phyloP scores from a whole-genome alignment of 2,888 invertebrate genomes.

The Apotomis betuletana region DNA sequence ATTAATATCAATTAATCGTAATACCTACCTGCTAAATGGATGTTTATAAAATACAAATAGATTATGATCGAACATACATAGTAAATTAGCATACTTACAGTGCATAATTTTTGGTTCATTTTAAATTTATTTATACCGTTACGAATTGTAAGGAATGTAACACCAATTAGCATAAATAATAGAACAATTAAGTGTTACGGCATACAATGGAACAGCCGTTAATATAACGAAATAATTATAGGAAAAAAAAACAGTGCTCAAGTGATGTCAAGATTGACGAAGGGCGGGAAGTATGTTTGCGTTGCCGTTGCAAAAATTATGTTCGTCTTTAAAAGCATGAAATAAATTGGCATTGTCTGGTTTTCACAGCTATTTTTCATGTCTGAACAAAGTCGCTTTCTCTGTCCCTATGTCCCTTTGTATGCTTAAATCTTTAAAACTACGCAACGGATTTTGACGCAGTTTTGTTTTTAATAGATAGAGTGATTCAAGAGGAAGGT shows the following conservation, averaged over 20 bases:
- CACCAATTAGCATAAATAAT: slow-evolving; percentile 35
- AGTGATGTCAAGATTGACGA: slow-evolving; percentile 6
- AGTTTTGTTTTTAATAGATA: no score
- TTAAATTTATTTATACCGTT: slow-evolving; percentile 20
- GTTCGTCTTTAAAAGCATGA: no score
- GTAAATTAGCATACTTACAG: slow-evolving; percentile 16
- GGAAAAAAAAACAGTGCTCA: slow-evolving; percentile 8
- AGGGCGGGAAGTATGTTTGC: background rate
- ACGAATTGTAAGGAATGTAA: slow-evolving; percentile 34
- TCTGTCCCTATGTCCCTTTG: no score
- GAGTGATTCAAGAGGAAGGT: no score
- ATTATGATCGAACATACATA: slow-evolving; percentile 13
- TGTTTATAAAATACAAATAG: slow-evolving; percentile 2
- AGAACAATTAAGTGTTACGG: slow-evolving; percentile 24
- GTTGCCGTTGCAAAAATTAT: background rate
- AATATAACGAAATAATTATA: slow-evolving; percentile 16
- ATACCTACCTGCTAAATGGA: background rate
- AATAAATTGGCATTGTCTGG: no score
- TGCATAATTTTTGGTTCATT: background rate
- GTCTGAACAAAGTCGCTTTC: no score
- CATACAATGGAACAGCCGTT: slow-evolving; percentile 26
- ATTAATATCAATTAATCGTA: background rate
- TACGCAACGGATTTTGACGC: no score
- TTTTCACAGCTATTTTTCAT: no score
- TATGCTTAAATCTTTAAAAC: no score